Base-by-base conservation (phyloP, 2,113 vertebrate genomes). In the Lates calcarifer region DNA sequence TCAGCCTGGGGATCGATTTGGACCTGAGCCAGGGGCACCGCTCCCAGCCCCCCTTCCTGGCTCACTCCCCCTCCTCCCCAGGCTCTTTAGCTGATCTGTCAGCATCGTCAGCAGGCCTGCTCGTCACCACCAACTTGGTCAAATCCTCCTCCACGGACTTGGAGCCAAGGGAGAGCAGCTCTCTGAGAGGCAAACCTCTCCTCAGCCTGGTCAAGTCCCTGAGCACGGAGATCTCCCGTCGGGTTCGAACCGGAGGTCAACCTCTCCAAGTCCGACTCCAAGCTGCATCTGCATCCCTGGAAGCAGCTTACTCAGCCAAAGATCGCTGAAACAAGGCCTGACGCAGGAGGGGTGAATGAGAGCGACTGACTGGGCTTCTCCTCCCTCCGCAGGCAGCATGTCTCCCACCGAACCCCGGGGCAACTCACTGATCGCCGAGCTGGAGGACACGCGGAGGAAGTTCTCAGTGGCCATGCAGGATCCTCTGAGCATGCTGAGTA, bases 61-160 rank as follows among this genome's bases (percentile, higher is more conserved):
- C 82, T 26, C 82, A 90, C 31, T 57, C 91, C 3, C 93, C 87
- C 0, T 90, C 94, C 7, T 94, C 85, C 11, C 94, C 94, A 0
- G 94, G 93, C 65, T 94, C 95, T 63, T 92, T 94, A 66, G 65
- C 90, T 0, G 94, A 96, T 35, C 78, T 95, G 31, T 92, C 91
- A 13, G 53, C 90, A 49, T 86, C 79, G 0, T 83, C 92, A 56
- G 82, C 79, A 7, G 77, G 29, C 3, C 31, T 82, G 37, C 93
- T 85, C 87, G 79, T 56, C 85, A 88, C 80, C 87, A 90, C 93
- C 73, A 95, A 94, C 91, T 94, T 97, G 18, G 96, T 97, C 60
- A 98, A 97, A 91, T 97, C 97, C 69, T 95, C 97, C 81, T 97
- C 97, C 0, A 96, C 95, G 2, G 97, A 98, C 77, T 94, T 97